These are phyloP conservation scores for Drosophila albomicans DNA, from an alignment of 1,140 invertebrate genomes.

Conservation along the genomic window DNA sequence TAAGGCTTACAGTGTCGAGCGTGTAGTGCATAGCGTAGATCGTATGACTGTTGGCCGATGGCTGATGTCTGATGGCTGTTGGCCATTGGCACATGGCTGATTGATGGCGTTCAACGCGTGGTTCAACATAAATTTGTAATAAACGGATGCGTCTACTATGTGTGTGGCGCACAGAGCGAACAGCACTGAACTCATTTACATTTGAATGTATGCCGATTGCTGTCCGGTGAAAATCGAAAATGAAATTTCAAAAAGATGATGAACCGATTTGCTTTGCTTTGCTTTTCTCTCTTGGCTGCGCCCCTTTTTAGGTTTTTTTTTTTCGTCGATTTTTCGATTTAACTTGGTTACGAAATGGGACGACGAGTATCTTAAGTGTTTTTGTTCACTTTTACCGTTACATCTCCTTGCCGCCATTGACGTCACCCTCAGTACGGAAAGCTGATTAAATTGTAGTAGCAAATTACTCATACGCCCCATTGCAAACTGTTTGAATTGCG, in stretches of 20 bases:
- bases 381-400: slow-evolving; percentile 67
- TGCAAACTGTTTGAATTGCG: slow-evolving; percentile 22
- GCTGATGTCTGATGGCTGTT: slow-evolving; percentile 31
- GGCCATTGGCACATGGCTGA: slow-evolving; percentile 52
- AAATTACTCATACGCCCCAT: slow-evolving; percentile 74
- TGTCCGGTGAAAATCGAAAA: slow-evolving; percentile 68
- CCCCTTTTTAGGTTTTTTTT: slow-evolving; percentile 41
- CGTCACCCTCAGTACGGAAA: slow-evolving; percentile 63
- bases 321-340: slow-evolving; percentile 8
- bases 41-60: slow-evolving; percentile 1
- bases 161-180: slow-evolving; percentile 36
- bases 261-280: slow-evolving; percentile 53
- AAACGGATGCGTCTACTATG: slow-evolving; percentile 64
- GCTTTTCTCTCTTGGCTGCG: slow-evolving; percentile 62
- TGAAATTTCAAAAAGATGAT: slow-evolving; percentile 60
- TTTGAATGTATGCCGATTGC: slow-evolving; percentile 58
- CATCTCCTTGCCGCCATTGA: slow-evolving; percentile 48
- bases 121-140: slow-evolving; percentile 65
- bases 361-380: slow-evolving; percentile 22
- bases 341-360: slow-evolving; percentile 63
- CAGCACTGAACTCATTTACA: slow-evolving; percentile 61
- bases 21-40: slow-evolving; percentile 43
- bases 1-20: slow-evolving; percentile 43
- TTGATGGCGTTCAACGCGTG: slow-evolving; percentile 64
- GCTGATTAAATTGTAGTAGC: slow-evolving; percentile 69